phyloP scores from a whole-genome alignment of 2,113 vertebrate species.

The Atractosteus spatula region DNA sequence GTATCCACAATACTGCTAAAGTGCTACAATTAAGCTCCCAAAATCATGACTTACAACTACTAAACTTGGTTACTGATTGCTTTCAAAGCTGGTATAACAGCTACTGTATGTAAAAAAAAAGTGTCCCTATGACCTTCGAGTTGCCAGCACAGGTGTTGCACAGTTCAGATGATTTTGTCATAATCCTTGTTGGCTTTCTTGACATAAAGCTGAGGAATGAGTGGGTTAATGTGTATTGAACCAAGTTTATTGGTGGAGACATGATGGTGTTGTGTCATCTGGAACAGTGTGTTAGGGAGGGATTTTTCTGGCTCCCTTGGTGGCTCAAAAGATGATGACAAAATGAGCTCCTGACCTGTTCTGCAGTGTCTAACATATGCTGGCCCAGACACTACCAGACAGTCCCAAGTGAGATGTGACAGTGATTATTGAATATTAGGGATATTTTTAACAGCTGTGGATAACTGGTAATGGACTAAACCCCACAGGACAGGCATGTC shows the following conservation, averaged over 20 bases:
- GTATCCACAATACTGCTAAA: no score
- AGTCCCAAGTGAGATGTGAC: slow-evolving; percentile 42
- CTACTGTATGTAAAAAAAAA: background rate
- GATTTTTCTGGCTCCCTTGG: slow-evolving; percentile 49
- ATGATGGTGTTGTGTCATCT: slow-evolving; percentile 44
- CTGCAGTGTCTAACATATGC: slow-evolving; percentile 69
- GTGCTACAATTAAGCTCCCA: no score
- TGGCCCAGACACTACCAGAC: slow-evolving; percentile 62
- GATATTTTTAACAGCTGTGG: slow-evolving; percentile 57
- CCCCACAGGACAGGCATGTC: no score
- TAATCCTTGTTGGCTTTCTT: background rate
- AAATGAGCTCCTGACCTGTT: slow-evolving; percentile 61
- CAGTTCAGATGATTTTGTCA: slow-evolving; percentile 2
- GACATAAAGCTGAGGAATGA: slow-evolving; percentile 3
- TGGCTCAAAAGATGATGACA: slow-evolving; percentile 52
- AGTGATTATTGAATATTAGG: slow-evolving; percentile 77
- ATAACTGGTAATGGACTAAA: slow-evolving; percentile 28
- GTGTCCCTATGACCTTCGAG: background rate
- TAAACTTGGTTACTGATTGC: background rate
- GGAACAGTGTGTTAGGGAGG: slow-evolving; percentile 38
- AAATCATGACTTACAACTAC: background rate
- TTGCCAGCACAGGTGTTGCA: background rate
- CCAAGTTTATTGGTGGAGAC: slow-evolving; percentile 50
- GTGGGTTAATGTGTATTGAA: slow-evolving; percentile 50
- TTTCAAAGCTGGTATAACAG: background rate